Evolutionary conservation across 2,797 vertebrate species (phyloP).

Genomic region (Cichlasoma orientale): DNA sequence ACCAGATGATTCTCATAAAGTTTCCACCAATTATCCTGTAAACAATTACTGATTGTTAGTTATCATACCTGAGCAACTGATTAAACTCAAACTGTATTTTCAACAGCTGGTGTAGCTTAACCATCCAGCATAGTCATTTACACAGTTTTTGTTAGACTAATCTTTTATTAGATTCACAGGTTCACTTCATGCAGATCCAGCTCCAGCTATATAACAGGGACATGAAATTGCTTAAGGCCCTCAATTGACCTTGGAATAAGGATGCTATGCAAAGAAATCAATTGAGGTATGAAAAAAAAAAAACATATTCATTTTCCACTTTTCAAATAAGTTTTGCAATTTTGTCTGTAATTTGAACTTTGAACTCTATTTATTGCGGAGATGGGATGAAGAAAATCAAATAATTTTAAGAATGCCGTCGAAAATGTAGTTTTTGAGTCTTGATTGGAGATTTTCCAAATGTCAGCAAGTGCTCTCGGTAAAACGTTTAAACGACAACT

Average conservation of each 20-base stretch:
- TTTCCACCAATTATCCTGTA: slow-evolving; percentile 48
- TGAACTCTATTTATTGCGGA: neutral
- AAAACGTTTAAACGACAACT: neutral
- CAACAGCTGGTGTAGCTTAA: slow-evolving; percentile 43
- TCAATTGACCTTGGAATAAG: slow-evolving; percentile 42
- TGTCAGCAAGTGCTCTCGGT: neutral
- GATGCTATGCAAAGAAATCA: slow-evolving; percentile 30
- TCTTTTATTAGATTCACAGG: slow-evolving; percentile 16
- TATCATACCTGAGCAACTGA: slow-evolving; percentile 45
- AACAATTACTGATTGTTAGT: slow-evolving; percentile 52
- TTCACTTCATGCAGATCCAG: slow-evolving; percentile 16
- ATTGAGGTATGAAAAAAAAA: neutral
- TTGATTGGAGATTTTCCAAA: neutral
- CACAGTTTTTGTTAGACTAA: neutral
- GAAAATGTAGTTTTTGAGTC: neutral
- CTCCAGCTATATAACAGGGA: slow-evolving; percentile 24
- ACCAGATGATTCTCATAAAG: slow-evolving; percentile 43
- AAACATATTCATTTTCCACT: neutral
- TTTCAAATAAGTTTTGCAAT: neutral
- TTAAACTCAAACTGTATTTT: slow-evolving; percentile 33
- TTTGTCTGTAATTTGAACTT: neutral
- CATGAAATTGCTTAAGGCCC: slow-evolving; percentile 43
- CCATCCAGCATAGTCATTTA: slow-evolving; percentile 28
- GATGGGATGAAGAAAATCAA: neutral
- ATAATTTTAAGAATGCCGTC: neutral